Evolutionary conservation across 2,797 vertebrate species (phyloP).

Genomic region (Rhabdophis nuchalis): DNA sequence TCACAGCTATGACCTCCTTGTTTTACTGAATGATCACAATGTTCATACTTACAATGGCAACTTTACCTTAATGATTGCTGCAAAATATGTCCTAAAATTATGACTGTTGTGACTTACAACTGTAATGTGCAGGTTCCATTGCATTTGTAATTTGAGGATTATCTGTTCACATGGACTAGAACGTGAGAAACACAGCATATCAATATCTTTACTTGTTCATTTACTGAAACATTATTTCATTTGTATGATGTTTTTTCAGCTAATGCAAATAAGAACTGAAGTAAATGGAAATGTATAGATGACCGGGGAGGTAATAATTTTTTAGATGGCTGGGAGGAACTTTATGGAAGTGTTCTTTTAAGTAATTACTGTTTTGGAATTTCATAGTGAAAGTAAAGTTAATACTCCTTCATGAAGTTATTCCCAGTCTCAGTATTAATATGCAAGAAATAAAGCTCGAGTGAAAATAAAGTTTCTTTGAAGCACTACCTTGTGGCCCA

Average conservation of each 20-base stretch:
- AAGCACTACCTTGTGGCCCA: slow-evolving; percentile 8
- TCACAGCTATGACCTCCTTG: no score
- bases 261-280: not conserved
- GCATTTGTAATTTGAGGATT: not conserved
- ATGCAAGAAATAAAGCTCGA: not conserved
- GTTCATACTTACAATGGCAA: not conserved
- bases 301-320: not conserved
- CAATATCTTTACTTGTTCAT: not conserved
- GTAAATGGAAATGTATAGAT: not conserved
- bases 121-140: not conserved
- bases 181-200: not conserved
- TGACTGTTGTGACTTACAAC: not conserved
- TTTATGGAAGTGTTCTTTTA: not conserved
- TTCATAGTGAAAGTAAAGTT: not conserved
- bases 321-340: not conserved
- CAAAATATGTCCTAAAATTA: not conserved
- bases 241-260: not conserved
- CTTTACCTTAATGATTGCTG: not conserved
- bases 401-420: not conserved
- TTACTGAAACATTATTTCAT: not conserved
- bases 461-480: not conserved
- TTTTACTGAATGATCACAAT: not conserved
- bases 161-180: not conserved
- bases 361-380: not conserved
- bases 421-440: not conserved